Percentiles rank a stretch among this genome's conserved stretches.
These are phyloP conservation scores for Drosophila tristis DNA, from an alignment of 1,140 invertebrate species.

Conservation along the genomic window DNA sequence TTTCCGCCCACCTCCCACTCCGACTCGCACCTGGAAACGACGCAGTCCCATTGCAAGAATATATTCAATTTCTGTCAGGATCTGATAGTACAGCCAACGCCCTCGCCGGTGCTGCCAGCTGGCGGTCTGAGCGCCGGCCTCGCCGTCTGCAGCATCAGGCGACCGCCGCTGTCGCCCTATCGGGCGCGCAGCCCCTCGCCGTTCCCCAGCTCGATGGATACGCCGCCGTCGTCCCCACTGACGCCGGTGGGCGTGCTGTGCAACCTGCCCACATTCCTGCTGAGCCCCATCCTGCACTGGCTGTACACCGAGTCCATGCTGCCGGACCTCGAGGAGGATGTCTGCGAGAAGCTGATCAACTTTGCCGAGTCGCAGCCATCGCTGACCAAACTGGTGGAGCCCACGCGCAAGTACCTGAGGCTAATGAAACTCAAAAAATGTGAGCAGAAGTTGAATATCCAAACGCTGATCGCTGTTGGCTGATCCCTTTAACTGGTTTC, in stretches of 20 bases:
- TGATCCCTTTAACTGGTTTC: no score
- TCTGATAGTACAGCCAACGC: constrained; percentile 58
- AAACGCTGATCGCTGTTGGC: no score
- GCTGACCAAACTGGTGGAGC: constrained; percentile 85
- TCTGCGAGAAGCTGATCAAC: constrained; percentile 86
- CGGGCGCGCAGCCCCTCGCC: constrained; percentile 74
- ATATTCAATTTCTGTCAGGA: constrained; percentile 82
- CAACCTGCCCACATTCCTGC: constrained; percentile 86
- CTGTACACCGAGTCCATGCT: constrained; percentile 88
- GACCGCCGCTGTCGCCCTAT: constrained; percentile 76
- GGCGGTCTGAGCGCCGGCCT: constrained; percentile 1
- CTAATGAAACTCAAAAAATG: constrained; percentile 88
- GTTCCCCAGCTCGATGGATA: constrained; percentile 74
- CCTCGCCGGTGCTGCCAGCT: constrained; percentile 12
- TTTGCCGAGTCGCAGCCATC: constrained; percentile 85
- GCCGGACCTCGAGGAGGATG: constrained; percentile 86
- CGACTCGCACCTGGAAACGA: constrained; percentile 72
- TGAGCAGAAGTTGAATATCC: constrained; percentile 77
- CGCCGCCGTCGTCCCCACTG: constrained; percentile 78
- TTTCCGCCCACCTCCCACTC: constrained; percentile 66
- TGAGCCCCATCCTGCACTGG: constrained; percentile 87
- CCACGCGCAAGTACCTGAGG: constrained; percentile 87
- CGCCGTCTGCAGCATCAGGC: constrained; percentile 58
- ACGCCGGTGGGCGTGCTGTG: constrained; percentile 75
- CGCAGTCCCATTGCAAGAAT: constrained; percentile 66